These are phyloP conservation scores for Chloroclystis v-ata DNA, from an alignment of 2,888 invertebrate genomes.

Conservation along the genomic window DNA sequence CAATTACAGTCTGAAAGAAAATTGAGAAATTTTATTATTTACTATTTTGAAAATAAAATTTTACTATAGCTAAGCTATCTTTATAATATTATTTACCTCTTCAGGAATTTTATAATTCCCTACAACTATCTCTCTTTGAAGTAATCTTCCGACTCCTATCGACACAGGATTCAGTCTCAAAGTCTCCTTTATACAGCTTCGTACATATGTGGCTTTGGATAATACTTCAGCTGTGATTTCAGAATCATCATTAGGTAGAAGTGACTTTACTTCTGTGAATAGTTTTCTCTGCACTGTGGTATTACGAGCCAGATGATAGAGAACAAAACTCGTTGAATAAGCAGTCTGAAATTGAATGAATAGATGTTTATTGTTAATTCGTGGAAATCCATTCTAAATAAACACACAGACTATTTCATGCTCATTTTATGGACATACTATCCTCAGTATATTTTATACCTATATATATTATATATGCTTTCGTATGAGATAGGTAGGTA, in stretches of 20 bases:
- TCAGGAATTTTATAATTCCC: constrained; percentile 86
- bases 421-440: too few species aligned
- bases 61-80: too few species aligned
- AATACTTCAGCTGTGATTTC: constrained; percentile 77
- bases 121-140: constrained; percentile 83
- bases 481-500: too few species aligned
- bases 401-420: too few species aligned
- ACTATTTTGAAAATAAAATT: too few species aligned
- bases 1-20: constrained; percentile 86
- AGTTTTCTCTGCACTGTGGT: constrained; percentile 82
- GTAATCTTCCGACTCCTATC: constrained; percentile 87
- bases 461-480: too few species aligned
- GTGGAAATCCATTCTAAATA: too few species aligned
- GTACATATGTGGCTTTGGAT: constrained; percentile 82
- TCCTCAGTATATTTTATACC: too few species aligned
- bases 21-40: too few species aligned
- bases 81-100: constrained; percentile 76
- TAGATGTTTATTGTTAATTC: neutral
- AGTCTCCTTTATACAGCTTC: constrained; percentile 90
- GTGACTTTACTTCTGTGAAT: constrained; percentile 77
- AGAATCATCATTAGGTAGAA: constrained; percentile 75
- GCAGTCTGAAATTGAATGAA: constrained; percentile 79
- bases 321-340: constrained; percentile 84
- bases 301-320: constrained; percentile 89
- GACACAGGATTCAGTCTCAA: constrained; percentile 89